These are phyloP conservation scores for Philotrypesis tridentata DNA, from an alignment of 1,140 invertebrate genomes.

Conservation along the genomic window DNA sequence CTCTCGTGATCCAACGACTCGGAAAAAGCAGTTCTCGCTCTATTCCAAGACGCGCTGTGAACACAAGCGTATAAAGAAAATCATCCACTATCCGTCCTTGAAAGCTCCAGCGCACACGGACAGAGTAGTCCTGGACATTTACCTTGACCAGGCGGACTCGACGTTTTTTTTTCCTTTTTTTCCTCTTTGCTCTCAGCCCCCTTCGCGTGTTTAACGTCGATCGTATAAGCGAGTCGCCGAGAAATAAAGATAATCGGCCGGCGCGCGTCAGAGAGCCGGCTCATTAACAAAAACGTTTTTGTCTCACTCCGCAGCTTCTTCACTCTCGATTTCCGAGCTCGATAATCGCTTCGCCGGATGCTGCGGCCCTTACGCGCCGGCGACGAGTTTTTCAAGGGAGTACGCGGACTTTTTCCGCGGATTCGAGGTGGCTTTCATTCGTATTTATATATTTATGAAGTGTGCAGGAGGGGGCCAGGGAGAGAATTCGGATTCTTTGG, in stretches of 20 bases:
- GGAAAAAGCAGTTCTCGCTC: constrained; percentile 29
- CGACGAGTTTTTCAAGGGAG: not conserved
- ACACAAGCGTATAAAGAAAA: not conserved
- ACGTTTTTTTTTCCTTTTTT: not conserved
- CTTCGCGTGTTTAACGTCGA: constrained; percentile 8
- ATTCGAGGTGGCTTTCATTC: not conserved
- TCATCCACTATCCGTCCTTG: constrained; percentile 2
- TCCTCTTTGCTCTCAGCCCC: not conserved
- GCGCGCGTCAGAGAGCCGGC: not conserved
- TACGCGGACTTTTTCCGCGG: not conserved
- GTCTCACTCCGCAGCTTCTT: constrained; percentile 9
- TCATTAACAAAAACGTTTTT: constrained; percentile 39
- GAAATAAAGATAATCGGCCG: constrained; percentile 36
- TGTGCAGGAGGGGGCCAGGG: no score
- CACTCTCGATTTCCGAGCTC: constrained; percentile 31
- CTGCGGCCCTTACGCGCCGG: no score
- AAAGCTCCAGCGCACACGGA: not conserved
- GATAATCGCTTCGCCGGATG: not conserved
- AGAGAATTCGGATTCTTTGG: no score
- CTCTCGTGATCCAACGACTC: not conserved
- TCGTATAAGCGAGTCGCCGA: not conserved
- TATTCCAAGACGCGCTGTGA: not conserved
- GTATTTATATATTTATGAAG: not conserved
- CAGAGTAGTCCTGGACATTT: constrained; percentile 13
- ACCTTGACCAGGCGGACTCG: constrained; percentile 11